Evolutionary conservation across 2,113 vertebrate species (phyloP).

Genomic region (Perca flavescens): DNA sequence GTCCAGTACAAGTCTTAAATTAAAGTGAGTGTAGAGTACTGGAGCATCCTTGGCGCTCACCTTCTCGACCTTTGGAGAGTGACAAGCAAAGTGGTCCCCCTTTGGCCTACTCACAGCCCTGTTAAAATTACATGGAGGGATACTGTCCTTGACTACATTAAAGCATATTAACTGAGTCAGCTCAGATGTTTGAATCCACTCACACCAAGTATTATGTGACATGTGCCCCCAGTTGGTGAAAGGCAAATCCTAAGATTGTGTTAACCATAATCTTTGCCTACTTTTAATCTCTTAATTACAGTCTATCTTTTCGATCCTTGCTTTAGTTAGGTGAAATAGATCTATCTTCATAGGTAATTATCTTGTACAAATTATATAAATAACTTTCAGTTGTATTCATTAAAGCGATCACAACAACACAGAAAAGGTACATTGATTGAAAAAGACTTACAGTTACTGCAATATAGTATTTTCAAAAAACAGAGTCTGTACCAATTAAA

Average conservation of each 20-base stretch:
- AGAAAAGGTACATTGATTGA: neutral
- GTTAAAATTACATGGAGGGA: conserved; percentile 41
- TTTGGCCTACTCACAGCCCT: conserved; percentile 36
- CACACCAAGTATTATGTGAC: neutral
- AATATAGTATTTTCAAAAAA: neutral
- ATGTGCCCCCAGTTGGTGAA: neutral
- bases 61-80: conserved; percentile 56
- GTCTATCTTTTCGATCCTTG: neutral
- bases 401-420: neutral
- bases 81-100: conserved; percentile 48
- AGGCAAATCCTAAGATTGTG: neutral
- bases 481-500: neutral
- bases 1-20: conserved; percentile 79
- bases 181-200: conserved; percentile 30
- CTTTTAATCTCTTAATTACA: neutral
- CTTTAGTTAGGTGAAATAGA: neutral
- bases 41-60: conserved; percentile 39
- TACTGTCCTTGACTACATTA: conserved; percentile 22
- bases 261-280: neutral
- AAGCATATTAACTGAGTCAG: conserved; percentile 29
- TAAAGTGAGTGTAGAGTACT: conserved; percentile 56
- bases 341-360: neutral
- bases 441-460: neutral
- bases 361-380: neutral
- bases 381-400: neutral